Evolutionary conservation across 1,140 invertebrate genomes (phyloP).

Genomic region (Drosophila micromelanica): DNA sequence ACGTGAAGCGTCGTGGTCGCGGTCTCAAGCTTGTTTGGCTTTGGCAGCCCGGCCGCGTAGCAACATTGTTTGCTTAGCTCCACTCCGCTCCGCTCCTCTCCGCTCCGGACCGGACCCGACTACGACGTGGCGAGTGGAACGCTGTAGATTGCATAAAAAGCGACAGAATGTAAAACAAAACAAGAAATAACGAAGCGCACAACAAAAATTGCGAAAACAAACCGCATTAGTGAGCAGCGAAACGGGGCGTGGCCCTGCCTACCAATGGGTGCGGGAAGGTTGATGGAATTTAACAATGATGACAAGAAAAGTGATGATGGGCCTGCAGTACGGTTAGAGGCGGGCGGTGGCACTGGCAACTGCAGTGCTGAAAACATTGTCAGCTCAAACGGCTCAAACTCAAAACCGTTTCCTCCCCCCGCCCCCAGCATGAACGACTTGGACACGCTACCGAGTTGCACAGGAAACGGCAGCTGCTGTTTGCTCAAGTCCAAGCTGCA

Average conservation of each 20-base stretch:
- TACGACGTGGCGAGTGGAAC: slow-evolving; percentile 16
- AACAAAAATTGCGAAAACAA: slow-evolving; percentile 70
- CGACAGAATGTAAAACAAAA: slow-evolving; percentile 65
- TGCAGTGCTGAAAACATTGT: slow-evolving; percentile 64
- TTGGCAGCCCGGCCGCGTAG: slow-evolving; percentile 76
- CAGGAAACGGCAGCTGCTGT: slow-evolving; percentile 59
- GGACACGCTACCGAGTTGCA: slow-evolving; percentile 28
- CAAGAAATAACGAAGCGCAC: slow-evolving; percentile 72
- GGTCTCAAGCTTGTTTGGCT: slow-evolving; percentile 77
- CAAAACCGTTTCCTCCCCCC: too few species aligned
- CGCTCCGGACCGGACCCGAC: neutral
- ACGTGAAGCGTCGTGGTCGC: slow-evolving; percentile 35
- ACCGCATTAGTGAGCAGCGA: slow-evolving; percentile 71
- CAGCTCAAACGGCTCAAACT: slow-evolving; percentile 25
- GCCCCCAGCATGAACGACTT: neutral
- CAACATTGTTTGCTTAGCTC: slow-evolving; percentile 73
- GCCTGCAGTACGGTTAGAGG: neutral
- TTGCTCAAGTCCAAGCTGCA: slow-evolving; percentile 45
- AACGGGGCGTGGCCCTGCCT: neutral
- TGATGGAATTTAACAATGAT: slow-evolving; percentile 72
- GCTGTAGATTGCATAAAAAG: slow-evolving; percentile 50
- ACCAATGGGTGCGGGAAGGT: slow-evolving; percentile 1
- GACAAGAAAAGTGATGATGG: slow-evolving; percentile 62
- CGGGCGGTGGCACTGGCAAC: neutral
- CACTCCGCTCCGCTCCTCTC: neutral